Conservation (phyloP, 2,113 vertebrate genomes). For the Myrmophylax atrothorax region DNA sequence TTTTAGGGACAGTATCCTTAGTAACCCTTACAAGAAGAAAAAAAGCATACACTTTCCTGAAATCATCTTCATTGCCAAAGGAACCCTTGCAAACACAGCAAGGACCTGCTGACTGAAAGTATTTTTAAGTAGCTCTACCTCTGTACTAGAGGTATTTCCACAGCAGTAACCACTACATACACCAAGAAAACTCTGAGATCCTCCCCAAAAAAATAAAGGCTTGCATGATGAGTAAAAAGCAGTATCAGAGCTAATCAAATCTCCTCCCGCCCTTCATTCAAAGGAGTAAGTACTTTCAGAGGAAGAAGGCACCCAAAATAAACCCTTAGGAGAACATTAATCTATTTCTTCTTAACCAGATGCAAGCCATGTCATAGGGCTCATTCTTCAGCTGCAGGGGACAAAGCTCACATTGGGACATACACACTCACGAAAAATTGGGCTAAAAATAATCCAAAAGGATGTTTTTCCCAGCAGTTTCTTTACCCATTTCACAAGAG, state of each 20-base stretch:
- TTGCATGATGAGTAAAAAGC: neutral
- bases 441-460: neutral
- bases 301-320: neutral
- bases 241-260: neutral
- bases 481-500: neutral
- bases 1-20: neutral
- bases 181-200: neutral
- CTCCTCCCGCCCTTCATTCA: neutral
- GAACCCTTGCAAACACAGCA: neutral
- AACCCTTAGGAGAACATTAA: neutral
- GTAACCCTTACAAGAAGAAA: neutral
- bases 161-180: neutral
- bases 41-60: neutral
- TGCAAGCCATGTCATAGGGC: neutral
- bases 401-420: neutral
- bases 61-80: neutral
- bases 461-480: neutral
- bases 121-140: neutral
- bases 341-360: neutral
- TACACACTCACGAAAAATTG: rapidly evolving
- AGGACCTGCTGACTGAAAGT: neutral
- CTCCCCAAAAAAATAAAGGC: neutral
- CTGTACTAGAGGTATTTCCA: neutral
- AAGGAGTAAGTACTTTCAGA: neutral
- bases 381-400: neutral